Conservation (phyloP, 2,797 vertebrate species). For the Adelosebastes latens region DNA sequence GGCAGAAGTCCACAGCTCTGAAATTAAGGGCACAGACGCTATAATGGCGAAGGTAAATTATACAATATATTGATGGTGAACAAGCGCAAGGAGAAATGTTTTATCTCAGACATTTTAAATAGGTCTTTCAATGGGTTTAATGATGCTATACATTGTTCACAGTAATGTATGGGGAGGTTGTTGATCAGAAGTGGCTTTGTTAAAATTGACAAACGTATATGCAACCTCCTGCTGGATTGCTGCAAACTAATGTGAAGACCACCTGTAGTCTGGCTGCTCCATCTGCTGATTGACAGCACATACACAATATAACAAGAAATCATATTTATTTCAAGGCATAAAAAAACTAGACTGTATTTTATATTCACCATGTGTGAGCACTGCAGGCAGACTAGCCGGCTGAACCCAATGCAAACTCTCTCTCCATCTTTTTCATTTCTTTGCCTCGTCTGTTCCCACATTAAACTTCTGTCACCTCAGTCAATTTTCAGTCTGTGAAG, state of each 20-base stretch:
- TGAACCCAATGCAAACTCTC: constrained; percentile 25
- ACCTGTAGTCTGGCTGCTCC: constrained; percentile 6
- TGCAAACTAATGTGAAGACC: constrained; percentile 7
- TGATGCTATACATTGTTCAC: constrained; percentile 21
- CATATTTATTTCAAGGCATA: constrained; percentile 21
- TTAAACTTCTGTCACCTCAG: constrained; percentile 32
- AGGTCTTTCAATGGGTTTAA: constrained; percentile 24
- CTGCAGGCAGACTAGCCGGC: constrained; percentile 13
- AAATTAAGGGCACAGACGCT: constrained; percentile 45
- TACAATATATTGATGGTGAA: not conserved
- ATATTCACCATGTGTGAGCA: constrained; percentile 29
- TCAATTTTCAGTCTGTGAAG: constrained; percentile 21
- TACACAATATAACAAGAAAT: constrained; percentile 11
- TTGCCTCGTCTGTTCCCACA: not conserved
- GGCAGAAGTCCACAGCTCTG: constrained; percentile 44
- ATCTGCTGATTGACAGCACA: constrained; percentile 44
- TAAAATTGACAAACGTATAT: not conserved
- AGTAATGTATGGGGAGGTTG: not conserved
- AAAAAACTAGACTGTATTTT: constrained; percentile 6
- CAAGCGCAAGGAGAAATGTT: constrained; percentile 6
- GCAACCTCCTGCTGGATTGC: not conserved
- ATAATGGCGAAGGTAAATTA: constrained; percentile 26
- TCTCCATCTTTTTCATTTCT: constrained; percentile 24
- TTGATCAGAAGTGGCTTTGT: not conserved
- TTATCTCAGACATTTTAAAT: constrained; percentile 19